Conservation (phyloP, 2,797 vertebrate genomes). For the Pteropus rufus region DNA sequence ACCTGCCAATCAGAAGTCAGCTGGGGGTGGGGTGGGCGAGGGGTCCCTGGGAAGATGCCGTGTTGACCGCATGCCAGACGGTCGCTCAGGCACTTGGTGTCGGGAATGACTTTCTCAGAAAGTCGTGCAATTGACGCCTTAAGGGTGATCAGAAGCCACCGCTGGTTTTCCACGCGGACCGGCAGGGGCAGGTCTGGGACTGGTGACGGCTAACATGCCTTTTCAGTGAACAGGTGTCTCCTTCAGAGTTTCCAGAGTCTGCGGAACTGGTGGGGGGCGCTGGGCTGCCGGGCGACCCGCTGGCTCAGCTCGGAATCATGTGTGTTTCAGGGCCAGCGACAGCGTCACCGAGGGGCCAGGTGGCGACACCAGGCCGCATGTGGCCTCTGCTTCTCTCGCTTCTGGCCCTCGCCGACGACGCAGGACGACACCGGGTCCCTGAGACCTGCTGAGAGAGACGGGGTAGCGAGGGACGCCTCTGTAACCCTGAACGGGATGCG, state of each 20-base stretch:
- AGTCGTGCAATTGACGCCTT: not conserved
- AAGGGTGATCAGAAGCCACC: not conserved
- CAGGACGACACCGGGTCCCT: not conserved
- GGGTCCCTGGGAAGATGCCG: not conserved
- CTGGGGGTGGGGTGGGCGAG: not conserved
- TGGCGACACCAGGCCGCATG: not conserved
- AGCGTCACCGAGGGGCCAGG: not conserved
- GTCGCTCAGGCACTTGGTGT: not conserved
- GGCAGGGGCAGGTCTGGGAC: too few relatives aligned
- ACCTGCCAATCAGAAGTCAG: not conserved
- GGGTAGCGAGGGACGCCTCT: too few relatives aligned
- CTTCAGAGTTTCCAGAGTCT: not conserved
- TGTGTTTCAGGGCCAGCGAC: not conserved
- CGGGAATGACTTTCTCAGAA: not conserved
- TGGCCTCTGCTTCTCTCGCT: not conserved
- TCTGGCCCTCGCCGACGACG: not conserved
- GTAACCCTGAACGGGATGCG: too few relatives aligned
- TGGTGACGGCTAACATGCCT: not conserved
- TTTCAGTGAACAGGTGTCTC: not conserved
- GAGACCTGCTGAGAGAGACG: not conserved
- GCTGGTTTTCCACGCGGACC: not conserved
- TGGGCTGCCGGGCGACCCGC: too few relatives aligned
- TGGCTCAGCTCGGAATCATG: not conserved
- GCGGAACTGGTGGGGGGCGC: too few relatives aligned
- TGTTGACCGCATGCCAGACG: fast-evolving